Base-by-base conservation (phyloP, 2,113 vertebrate species). In the Chloropsis cyanopogon region DNA sequence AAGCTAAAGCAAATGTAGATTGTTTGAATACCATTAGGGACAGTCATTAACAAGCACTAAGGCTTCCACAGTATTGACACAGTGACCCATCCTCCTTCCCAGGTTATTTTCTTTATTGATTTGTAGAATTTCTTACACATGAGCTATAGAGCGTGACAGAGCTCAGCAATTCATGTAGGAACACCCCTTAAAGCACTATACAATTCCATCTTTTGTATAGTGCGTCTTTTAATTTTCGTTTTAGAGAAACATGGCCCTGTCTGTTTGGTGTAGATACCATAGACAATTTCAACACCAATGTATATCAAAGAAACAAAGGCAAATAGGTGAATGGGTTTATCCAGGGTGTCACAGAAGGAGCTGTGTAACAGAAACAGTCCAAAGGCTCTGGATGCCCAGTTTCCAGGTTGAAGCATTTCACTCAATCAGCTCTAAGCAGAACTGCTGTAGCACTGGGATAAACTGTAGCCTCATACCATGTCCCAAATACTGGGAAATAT, bases 1-100 rank as follows among this genome's bases (percentile, higher is more conserved):
- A 88, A 92, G 88, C 90, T 80, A 88, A 77, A 96, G 93, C 72
- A 90, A 97, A 94, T 70, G 82, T 71, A 89, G 78, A 92, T 88
- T 92, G 87, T 87, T 82, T 90, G 82, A 95, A 82, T 88, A 78
- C 75, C 94, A 90, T 83, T 81, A 92, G 65, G 68, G 76, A 88
- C 76, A 53, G 85, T 68, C 88, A 92, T 86, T 94, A 96, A 86
- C 3, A 9, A 88, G 92, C 94, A 94, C 93, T 90, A 93, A 93
- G 52, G 86, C 60, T 69, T 92, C 82, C 66, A 77, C 56, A 49
- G 64, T 90, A 94, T 76, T 10, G 47, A 85, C 87, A 80, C 71
- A 63, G 90, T 21, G 44, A 79, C 46, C 82, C 91, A 73, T 82
- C 82, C 64, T 90, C 88, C 82, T 63, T 59, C 53, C 42, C 26